Evolutionary conservation across 2,113 vertebrate genomes (phyloP), one percentile per base, ranked within the genome.

Genomic region (Rattus rattus): DNA sequence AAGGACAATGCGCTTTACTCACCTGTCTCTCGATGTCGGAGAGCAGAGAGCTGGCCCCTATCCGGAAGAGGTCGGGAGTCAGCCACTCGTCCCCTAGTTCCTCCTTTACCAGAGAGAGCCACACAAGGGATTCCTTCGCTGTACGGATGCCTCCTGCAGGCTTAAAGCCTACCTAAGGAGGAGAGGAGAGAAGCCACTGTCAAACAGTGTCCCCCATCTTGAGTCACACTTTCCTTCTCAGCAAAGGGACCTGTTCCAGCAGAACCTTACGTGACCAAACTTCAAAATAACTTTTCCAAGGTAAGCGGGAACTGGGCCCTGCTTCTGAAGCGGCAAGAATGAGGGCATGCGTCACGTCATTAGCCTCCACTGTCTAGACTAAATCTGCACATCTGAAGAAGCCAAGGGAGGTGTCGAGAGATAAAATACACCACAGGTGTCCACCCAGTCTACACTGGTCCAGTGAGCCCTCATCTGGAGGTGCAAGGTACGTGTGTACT

Each of bases 11-110:
- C 49, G 11, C 11, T 20, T 36, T 24, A 96, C 98, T 97, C 91
- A 99, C 99, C 99, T 99, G 99, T 87, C 99, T 99, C 98, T 99
- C 99, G 0, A 99, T 99, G 98, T 99, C 99, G 0, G 98, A 98
- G 90, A 99, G 98, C 59, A 99, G 98, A 89, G 99, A 99, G n/a
- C 99, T 99, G 95, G 99, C 99, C 52, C 99, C 99, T 73, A 99
- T 98, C 39, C 99, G 99, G 91, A 99, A 99, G 77, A 99, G 99
- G 47, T 98, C 96, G 4, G 99, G 99, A 7, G 94, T 98, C 69
- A 99, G 98, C 99, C 99, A 99, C 43, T 99, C 99, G 1, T 98
- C 97, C 1, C 99, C 99, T 26, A 99, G 98, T 67, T 99, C 99
- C 79, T 99, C 99, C 98, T 99, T 99, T 83, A 99, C 98, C 73